phyloP scores from a whole-genome alignment of 1,140 invertebrate genomes.

The Myzus persicae region DNA sequence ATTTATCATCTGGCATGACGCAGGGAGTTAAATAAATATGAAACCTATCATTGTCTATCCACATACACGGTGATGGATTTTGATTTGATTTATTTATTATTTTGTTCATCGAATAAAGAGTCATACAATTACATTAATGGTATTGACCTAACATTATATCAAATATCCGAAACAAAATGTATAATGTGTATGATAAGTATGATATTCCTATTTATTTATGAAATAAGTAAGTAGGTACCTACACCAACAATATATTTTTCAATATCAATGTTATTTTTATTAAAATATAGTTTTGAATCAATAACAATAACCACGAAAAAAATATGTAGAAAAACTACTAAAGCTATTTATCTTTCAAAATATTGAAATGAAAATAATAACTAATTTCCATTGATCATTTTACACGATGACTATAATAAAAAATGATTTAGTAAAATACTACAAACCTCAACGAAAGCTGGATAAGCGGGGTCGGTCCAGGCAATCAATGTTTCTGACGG shows the following conservation, averaged over 20 bases:
- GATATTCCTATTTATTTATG: no score
- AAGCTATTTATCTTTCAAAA: neutral
- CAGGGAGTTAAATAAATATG: neutral
- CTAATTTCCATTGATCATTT: neutral
- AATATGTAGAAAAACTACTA: neutral
- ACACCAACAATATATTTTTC: neutral
- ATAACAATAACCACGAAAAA: neutral
- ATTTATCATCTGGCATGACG: neutral
- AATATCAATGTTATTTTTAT: neutral
- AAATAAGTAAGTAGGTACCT: neutral
- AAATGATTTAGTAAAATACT: neutral
- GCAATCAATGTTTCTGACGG: constrained; percentile 81
- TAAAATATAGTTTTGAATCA: neutral
- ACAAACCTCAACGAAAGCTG: constrained; percentile 80
- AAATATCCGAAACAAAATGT: neutral
- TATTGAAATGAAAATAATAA: neutral
- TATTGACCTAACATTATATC: neutral
- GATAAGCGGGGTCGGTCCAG: constrained; percentile 86
- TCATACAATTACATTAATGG: neutral
- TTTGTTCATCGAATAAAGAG: neutral
- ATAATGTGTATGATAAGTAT: neutral
- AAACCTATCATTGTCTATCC: neutral
- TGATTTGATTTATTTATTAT: neutral
- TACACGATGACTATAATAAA: neutral
- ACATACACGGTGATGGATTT: neutral